phyloP scores from a whole-genome alignment of 2,888 invertebrate species.

The Caenorhabditis sulstoni region DNA sequence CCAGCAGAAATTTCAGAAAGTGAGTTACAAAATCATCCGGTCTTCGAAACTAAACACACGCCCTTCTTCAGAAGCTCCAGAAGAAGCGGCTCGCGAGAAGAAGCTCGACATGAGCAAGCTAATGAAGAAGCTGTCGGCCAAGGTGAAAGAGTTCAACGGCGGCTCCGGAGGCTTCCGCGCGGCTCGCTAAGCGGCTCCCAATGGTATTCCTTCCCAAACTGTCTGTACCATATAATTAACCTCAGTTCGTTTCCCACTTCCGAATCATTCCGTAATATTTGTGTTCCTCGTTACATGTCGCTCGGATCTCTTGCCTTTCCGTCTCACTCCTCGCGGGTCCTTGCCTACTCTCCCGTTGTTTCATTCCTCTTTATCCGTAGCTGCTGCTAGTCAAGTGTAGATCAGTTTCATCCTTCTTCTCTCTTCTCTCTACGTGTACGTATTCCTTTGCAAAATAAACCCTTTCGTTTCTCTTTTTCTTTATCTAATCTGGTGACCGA shows the following conservation, averaged over 20 bases:
- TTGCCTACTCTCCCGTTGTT: background rate
- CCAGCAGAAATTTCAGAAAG: slow-evolving; percentile 43
- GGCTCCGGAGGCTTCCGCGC: slow-evolving; percentile 64
- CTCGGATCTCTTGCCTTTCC: slow-evolving; percentile 20
- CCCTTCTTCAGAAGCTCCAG: slow-evolving; percentile 39
- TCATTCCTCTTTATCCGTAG: slow-evolving; percentile 2
- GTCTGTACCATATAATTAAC: slow-evolving; percentile 58
- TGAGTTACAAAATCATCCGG: slow-evolving; percentile 13
- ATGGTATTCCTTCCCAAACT: slow-evolving; percentile 4
- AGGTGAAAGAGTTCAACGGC: slow-evolving; percentile 75
- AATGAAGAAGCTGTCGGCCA: slow-evolving; percentile 76
- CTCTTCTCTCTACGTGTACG: slow-evolving; percentile 32
- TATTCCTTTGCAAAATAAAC: slow-evolving; percentile 47
- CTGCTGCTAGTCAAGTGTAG: slow-evolving; percentile 28
- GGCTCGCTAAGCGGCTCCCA: slow-evolving; percentile 41
- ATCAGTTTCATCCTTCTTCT: slow-evolving; percentile 12
- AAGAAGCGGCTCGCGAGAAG: slow-evolving; percentile 45
- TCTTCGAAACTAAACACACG: background rate
- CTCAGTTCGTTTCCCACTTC: background rate
- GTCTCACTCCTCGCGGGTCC: background rate
- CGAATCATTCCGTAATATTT: slow-evolving; percentile 10
- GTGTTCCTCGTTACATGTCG: slow-evolving; percentile 37
- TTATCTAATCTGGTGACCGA: slow-evolving; percentile 48
- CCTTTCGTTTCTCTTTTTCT: slow-evolving; percentile 13
- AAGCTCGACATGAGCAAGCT: slow-evolving; percentile 66